Base-by-base conservation (phyloP, 1,140 invertebrate genomes). In the Nasonia vitripennis region DNA sequence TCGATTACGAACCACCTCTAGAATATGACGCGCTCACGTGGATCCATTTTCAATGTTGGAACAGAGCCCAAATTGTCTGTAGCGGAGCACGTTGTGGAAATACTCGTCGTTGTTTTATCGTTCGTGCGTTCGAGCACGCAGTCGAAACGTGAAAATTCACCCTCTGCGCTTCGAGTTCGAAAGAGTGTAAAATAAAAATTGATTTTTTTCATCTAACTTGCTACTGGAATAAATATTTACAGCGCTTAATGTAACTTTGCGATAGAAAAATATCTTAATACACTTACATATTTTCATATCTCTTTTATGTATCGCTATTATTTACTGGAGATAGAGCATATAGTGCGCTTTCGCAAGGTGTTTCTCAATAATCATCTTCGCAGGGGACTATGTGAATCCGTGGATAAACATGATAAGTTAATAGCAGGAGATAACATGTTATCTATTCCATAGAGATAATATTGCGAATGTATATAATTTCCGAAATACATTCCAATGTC, bases 351-450 rank as follows among this genome's bases (percentile, higher is more conserved):
- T 17, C 17, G 17, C 17, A 62, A 62, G 20, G 9, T n/a, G 12
- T 75, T 37, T 41, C 73, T n/a, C 37, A 75, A 75, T 75, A 45
- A 37, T 62, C 14, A 17, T 75, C 73, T 45, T 75, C 73, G 73
- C 73, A 75, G 73, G 73, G 73, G 73, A 75, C 37, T 37, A 74
- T 34, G 14, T 62, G 55, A 62, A 62, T 62, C 17, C 17, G 6
- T 20, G 55, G 17, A n/a, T 62, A 62, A 55, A 62, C 55, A 62
- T n/a, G 55, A 55, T 55, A 55, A 55, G 2, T 62, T 6, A 20
- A 62, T 62, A 20, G 55, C 17, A 62, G 17, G 5, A 62, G 55
- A 62, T 62, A 62, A 62, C 20, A 62, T 62, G 14, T 62, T 62
- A 62, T 62, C 17, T 62, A 62, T 62, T 7, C 17, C 2, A 2